Base-by-base conservation (phyloP, 2,888 invertebrate genomes). In the Drosophila dives region DNA sequence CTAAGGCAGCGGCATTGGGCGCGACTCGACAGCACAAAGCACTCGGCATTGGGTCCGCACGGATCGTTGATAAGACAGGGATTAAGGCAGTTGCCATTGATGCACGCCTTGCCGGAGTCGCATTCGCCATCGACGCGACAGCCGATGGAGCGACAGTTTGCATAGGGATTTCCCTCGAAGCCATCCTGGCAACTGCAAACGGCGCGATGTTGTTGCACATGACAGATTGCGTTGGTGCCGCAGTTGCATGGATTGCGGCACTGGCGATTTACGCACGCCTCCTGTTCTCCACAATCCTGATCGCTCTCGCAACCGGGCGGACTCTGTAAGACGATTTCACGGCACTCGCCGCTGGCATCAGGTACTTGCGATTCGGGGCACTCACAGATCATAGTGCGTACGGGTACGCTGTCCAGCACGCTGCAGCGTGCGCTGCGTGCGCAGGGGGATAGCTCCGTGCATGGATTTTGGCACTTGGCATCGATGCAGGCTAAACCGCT, bases 161-260 rank as follows among this genome's bases (percentile, higher is more conserved):
- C 95, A 90, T 97, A 96, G 3, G 98, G 97, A 93, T 98, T 96
- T 53, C 98, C 98, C 90, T 97, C 97, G 90, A 94, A 97, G 38
- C 97, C 97, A 86, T 96, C 95, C 83, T 95, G 94, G 91, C 98
- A 98, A 4, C 97, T 96, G 92, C 98, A 98, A 42, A 97, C 95
- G 2, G 98, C 97, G 72, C 97, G 95, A 91, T 98, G 98, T 85
- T 97, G 96, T 73, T 95, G 95, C 8, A 98, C 95, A 76, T 95
- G 95, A 89, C 98, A 98, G 81, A 96, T 95, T 45, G 97, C 96
- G 88, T 98, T 96, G 45, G 95, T 95, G 60, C 98, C 98, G 91
- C 98, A 98, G 89, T 96, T 96, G 92, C 98, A 98, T 17, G 98
- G 97, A 86, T 97, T 96, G 81, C 97, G 95, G 90, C 98, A 98